Evolutionary conservation across 2,113 vertebrate species (phyloP).

Genomic region (Manacus vitellinus): DNA sequence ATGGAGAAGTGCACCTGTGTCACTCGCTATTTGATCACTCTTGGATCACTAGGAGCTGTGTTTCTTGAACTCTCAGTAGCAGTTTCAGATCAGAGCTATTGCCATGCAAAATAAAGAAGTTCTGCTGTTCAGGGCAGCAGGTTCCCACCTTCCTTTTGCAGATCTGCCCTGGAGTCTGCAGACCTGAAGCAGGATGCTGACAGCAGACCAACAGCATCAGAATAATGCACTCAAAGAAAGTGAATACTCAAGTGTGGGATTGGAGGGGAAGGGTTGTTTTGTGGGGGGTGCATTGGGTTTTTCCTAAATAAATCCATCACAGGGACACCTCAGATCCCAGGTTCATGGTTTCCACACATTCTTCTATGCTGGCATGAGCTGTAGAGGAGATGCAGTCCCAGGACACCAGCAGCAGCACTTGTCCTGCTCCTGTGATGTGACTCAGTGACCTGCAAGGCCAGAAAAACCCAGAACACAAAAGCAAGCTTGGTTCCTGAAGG

Average conservation of each 20-base stretch:
- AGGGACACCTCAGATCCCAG: not conserved
- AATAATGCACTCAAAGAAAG: not conserved
- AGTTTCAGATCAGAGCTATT: not conserved
- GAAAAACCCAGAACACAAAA: not conserved
- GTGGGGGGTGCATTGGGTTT: not conserved
- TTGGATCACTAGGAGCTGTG: fast-evolving
- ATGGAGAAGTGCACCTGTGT: fast-evolving
- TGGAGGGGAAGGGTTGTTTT: not conserved
- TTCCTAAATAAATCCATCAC: not conserved
- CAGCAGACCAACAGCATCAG: not conserved
- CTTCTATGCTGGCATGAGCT: not conserved
- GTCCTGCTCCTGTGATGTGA: not conserved
- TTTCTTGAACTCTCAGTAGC: not conserved
- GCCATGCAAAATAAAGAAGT: not conserved
- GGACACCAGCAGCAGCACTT: not conserved
- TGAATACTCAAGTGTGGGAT: fast-evolving
- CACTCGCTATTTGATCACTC: not conserved
- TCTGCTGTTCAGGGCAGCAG: not conserved
- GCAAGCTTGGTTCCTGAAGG: not conserved
- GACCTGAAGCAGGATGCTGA: not conserved
- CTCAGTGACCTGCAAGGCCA: not conserved
- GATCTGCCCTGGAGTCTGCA: not conserved
- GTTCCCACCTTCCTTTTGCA: not conserved
- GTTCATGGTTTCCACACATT: not conserved
- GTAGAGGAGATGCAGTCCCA: fast-evolving